phyloP scores from a whole-genome alignment of 2,113 vertebrate genomes.

The Sminthopsis crassicaudata region DNA sequence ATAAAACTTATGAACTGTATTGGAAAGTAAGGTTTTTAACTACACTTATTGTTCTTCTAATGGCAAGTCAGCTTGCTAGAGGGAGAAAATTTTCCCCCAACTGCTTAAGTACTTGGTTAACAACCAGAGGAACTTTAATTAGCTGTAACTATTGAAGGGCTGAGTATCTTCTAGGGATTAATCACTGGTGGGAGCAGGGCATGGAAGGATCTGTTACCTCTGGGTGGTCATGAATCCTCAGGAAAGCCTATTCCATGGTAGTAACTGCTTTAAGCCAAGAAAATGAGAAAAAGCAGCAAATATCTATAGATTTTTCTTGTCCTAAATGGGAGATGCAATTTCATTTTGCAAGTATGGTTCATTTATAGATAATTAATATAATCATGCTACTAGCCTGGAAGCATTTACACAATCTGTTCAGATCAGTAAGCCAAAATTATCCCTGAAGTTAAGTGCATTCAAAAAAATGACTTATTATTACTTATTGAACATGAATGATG shows the following conservation, averaged over 20 bases:
- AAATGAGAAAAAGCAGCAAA: conserved; percentile 1
- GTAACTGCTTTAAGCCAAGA: neutral
- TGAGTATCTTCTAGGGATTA: neutral
- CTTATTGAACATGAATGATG: neutral
- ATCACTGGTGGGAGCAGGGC: neutral
- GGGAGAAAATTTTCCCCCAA: conserved; percentile 26
- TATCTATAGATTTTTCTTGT: conserved; percentile 21
- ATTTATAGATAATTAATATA: conserved; percentile 5
- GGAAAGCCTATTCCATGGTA: neutral
- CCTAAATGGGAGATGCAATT: conserved; percentile 16
- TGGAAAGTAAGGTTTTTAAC: conserved; percentile 75
- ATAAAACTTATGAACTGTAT: conserved; percentile 67
- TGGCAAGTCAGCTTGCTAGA: conserved; percentile 58
- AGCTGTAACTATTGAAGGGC: conserved; percentile 31
- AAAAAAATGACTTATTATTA: neutral
- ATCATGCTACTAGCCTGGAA: neutral
- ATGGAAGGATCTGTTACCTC: neutral
- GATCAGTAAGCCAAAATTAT: neutral
- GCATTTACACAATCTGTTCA: neutral
- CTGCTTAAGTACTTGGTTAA: conserved; percentile 64
- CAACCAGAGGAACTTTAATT: conserved; percentile 43
- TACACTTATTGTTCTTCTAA: conserved; percentile 52
- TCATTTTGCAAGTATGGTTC: conserved; percentile 28
- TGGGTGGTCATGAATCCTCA: neutral
- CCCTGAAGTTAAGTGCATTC: neutral